Base-by-base conservation (phyloP, 35 echinoderm and acorn worm genomes). In the Amphiura filiformis region DNA sequence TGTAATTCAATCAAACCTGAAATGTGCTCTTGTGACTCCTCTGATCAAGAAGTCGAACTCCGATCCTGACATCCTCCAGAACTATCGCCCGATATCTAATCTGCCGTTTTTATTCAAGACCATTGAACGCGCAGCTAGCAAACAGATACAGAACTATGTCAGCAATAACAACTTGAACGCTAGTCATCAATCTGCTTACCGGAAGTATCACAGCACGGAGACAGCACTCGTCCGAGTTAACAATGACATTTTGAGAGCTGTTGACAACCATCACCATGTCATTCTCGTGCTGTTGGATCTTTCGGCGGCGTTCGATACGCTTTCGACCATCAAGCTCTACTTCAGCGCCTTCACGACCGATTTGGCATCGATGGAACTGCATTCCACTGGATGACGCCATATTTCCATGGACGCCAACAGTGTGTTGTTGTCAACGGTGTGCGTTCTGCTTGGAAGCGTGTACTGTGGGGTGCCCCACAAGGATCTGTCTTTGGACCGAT, bases 141-240 rank as follows among this genome's bases (percentile, higher is more conserved):
- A 34, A 23, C 86, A 93, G 49, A 32, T 96, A 9, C 31, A 88
- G 23, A 65, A 78, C 35, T 81, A 81, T 42, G 36, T 41, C 22
- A 26, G 31, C 23, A 42, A 36, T 13, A 96, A 93, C 77, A 77
- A 87, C 38, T 33, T 93, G 31, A 78, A 93, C 41, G 34, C 42
- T 9, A 76, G 20, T 12, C 85, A 61, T 26, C 87, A 89, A 39
- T 89, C 78, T 9, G 87, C 79, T 0, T 89, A 82, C 38, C 34
- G 56, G 65, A 13, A 84, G 32, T 7, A 37, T 26, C 80, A 83
- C 0, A 81, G 87, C 56, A 83, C 77, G 13, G 83, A 86, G 77
- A 91, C 83, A n/a, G 89, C 89, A 47, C 89, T 90, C 41, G 47
- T 85, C 20, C 13, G 83, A 40, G 82, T 86, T 13, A 38, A 78